Conservation (phyloP, 2,888 invertebrate species). For the Tenthredo amoena region DNA sequence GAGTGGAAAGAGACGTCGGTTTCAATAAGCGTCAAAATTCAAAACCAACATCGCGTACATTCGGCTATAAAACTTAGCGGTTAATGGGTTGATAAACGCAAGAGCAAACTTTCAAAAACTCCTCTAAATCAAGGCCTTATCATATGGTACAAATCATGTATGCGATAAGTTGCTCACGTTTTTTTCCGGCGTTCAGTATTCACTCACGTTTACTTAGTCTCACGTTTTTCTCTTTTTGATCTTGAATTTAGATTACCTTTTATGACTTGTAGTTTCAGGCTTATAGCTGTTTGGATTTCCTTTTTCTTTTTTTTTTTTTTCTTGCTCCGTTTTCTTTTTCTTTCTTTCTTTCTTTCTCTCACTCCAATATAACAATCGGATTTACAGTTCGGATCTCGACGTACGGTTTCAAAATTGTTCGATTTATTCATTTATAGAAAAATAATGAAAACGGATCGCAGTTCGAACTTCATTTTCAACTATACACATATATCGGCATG, state of each 20-base stretch:
- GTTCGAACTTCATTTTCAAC: not conserved
- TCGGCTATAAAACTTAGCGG: not conserved
- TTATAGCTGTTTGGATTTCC: not conserved
- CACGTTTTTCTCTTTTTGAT: constrained; percentile 9
- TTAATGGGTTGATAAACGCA: not conserved
- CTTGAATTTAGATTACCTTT: constrained; percentile 12
- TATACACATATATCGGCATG: not conserved
- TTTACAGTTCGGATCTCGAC: not conserved
- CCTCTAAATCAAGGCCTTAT: not conserved
- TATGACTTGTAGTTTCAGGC: constrained; percentile 7
- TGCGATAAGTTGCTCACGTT: constrained; percentile 11
- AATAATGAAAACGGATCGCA: not conserved
- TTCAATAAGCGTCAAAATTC: not conserved
- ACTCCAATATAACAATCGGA: not conserved
- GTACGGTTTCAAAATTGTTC: not conserved
- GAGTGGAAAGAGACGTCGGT: not conserved
- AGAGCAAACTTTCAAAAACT: not conserved
- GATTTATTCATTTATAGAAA: no score
- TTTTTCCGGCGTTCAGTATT: not conserved
- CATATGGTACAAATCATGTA: not conserved
- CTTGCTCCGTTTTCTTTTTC: not conserved
- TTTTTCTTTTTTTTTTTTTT: not conserved
- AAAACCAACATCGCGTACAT: not conserved
- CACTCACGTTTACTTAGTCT: constrained; percentile 7
- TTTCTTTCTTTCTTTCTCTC: not conserved